Evolutionary conservation across 2,797 vertebrate species (phyloP).

Genomic region (Myripristis murdjan): DNA sequence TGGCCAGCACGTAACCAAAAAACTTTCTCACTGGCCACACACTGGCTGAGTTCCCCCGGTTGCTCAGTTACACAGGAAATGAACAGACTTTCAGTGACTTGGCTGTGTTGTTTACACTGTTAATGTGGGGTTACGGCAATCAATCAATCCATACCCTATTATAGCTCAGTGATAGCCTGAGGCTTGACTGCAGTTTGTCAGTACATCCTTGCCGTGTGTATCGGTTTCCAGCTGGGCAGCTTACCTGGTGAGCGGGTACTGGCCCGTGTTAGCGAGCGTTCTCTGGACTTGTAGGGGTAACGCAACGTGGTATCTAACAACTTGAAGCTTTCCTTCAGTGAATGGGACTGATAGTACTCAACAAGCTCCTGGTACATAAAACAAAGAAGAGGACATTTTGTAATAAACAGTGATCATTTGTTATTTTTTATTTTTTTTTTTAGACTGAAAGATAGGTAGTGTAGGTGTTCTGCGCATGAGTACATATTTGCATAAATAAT

Average conservation of each 20-base stretch:
- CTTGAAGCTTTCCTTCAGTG: constrained; percentile 98
- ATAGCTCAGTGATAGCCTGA: no score
- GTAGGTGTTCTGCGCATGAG: neutral
- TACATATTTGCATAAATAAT: no score
- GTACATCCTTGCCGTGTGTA: no score
- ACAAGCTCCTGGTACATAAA: constrained; percentile 89
- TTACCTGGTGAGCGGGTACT: constrained; percentile 94
- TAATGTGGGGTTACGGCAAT: no score
- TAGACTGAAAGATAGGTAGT: neutral
- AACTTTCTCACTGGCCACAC: no score
- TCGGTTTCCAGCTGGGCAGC: neutral
- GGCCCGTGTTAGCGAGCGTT: constrained; percentile 88
- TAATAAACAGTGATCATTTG: neutral
- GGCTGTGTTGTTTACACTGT: no score
- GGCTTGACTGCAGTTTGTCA: no score
- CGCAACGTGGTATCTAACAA: constrained; percentile 95
- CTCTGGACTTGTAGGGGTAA: constrained; percentile 94
- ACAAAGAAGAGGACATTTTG: neutral
- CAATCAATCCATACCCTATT: no score
- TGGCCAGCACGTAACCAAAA: no score
- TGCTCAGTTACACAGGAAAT: no score
- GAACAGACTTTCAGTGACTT: no score
- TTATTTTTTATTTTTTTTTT: neutral
- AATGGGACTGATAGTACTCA: constrained; percentile 97
- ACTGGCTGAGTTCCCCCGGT: no score